These are phyloP conservation scores for Myodes glareolus DNA, from an alignment of 2,113 vertebrate genomes.

Conservation along the genomic window DNA sequence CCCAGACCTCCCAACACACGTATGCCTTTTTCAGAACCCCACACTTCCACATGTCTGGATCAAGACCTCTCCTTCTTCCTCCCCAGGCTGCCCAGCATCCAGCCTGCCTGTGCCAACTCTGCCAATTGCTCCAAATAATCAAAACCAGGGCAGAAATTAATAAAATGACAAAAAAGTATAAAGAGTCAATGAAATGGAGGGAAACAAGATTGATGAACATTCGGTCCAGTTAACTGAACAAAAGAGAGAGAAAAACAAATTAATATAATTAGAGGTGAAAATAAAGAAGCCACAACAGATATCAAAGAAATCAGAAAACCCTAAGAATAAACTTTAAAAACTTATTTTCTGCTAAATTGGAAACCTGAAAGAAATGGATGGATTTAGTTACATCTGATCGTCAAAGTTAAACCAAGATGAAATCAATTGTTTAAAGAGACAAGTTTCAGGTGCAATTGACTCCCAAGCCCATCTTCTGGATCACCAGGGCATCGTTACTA, in stretches of 20 bases:
- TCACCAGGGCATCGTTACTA: not conserved
- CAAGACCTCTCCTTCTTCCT: too few species aligned
- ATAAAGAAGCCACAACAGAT: not conserved
- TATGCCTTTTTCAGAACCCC: not conserved
- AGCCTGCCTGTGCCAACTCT: not conserved
- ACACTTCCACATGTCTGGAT: not conserved
- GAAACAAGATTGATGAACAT: not conserved
- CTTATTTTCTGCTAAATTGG: not conserved
- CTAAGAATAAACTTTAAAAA: not conserved
- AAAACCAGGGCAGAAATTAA: not conserved
- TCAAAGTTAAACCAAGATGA: not conserved
- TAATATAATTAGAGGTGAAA: not conserved
- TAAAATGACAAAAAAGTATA: not conserved
- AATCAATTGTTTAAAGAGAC: not conserved
- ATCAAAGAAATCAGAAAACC: not conserved
- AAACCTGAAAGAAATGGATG: not conserved
- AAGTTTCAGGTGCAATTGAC: not conserved
- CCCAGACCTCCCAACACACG: not conserved
- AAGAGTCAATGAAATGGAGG: not conserved
- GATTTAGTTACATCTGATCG: not conserved
- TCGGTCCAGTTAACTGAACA: not conserved
- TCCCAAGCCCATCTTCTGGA: not conserved
- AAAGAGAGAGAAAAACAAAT: not conserved
- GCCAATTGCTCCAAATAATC: not conserved
- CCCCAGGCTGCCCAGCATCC: not conserved